phyloP scores from a whole-genome alignment of 2,113 vertebrate genomes.

The Heterotilapia buettikoferi region DNA sequence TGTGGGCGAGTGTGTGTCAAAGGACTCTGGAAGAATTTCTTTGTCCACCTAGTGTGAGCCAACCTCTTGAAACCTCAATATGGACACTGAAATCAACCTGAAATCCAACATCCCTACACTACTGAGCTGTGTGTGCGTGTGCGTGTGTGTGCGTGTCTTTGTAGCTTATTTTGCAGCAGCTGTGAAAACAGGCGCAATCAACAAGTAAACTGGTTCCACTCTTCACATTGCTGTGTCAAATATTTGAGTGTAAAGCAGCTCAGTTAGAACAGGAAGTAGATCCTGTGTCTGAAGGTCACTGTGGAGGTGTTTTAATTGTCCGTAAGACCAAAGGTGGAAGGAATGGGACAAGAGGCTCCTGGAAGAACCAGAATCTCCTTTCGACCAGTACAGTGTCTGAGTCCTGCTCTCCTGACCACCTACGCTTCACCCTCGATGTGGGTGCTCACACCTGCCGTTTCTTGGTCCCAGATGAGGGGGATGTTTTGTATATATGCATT shows the following conservation, averaged over 20 bases:
- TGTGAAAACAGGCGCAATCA: conserved; percentile 25
- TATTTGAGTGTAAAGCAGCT: conserved; percentile 44
- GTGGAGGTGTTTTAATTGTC: conserved; percentile 15
- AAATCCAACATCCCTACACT: background rate
- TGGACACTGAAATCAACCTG: background rate
- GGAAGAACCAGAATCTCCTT: background rate
- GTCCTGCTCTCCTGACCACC: background rate
- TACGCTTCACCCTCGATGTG: background rate
- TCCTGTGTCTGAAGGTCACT: conserved; percentile 2
- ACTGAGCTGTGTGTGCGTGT: background rate
- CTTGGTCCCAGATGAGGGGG: conserved; percentile 66
- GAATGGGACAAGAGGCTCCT: conserved; percentile 43
- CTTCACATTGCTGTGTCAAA: conserved; percentile 8
- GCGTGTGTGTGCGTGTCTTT: conserved; percentile 20
- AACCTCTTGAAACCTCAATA: background rate
- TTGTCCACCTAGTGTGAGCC: background rate
- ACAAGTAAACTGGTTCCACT: conserved; percentile 14
- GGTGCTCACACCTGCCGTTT: background rate
- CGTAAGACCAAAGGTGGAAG: conserved; percentile 53
- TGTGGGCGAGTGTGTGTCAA: background rate
- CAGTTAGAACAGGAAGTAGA: conserved; percentile 11
- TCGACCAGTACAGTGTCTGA: background rate
- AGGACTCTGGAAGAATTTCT: background rate
- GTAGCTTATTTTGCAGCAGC: conserved; percentile 66
- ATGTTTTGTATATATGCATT: conserved; percentile 8